Evolutionary conservation across 1,140 invertebrate species (phyloP), one percentile per base, ranked within the genome.

Genomic region (Euborellia annulipes): DNA sequence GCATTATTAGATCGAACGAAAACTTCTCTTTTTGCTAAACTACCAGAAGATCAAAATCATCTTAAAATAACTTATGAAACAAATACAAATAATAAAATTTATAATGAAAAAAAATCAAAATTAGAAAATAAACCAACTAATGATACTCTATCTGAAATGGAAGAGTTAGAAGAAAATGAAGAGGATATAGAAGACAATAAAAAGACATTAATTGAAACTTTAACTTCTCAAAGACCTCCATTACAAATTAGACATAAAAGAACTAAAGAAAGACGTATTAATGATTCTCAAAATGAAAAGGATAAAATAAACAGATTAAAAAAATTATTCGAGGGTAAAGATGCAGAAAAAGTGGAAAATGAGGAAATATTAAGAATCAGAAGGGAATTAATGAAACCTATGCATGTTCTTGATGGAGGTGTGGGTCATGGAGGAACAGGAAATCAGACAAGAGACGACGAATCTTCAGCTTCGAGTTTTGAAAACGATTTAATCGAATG

Each of bases 401-500:
- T 61, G 3, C 57, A 60, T 13, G 61, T 80, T 41, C 63, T 82
- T 23, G 80, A 83, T 62, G 68, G 73, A 40, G 78, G 76, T n/a
- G 72, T 81, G 19, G 71, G 71, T 51, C 81, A 84, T 55, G 81
- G 81, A 9, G 81, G 80, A 7, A 82, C 76, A 62, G 72, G 72
- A 1, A 62, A 70, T 45, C 79, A 80, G 54, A 64, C 62, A 36
- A 70, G 70, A 0, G 52, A 65, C 39, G 42, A 74, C 42, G 74
- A 73, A 44, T 73, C 70, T 19, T 79, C 77, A 8, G 65, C 79
- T 32, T 84, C 81, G 0, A 84, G 80, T 61, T 85, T 85, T 61
- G 82, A 85, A 66, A 78, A 69, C 45, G 75, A 69, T 44, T 62
- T 85, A n/a, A 60, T 81, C 14, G 68, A 69, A 27, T 87, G 84